Percentiles rank a stretch among this genome's conserved stretches.
phyloP scores from a whole-genome alignment of 2,113 vertebrate species.

The Apteryx mantelli region DNA sequence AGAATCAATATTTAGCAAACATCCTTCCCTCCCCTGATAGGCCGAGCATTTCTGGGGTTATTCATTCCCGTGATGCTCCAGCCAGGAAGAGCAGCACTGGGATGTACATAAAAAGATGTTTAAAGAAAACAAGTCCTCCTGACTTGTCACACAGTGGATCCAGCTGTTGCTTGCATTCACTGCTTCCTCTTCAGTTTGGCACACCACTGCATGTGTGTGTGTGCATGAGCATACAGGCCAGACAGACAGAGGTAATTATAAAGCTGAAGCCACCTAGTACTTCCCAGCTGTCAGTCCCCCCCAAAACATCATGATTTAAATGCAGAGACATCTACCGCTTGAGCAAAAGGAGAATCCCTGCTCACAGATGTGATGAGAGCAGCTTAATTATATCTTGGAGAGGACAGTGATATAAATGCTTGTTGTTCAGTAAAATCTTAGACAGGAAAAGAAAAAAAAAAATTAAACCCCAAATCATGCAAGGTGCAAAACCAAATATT shows the following conservation, averaged over 20 bases:
- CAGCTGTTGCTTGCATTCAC: conserved; percentile 34
- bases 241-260: conserved; percentile 57
- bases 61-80: not conserved
- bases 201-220: not conserved
- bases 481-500: not conserved
- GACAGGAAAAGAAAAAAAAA: not conserved
- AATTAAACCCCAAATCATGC: not conserved
- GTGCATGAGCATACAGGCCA: conserved; percentile 8
- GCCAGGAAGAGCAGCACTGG: not conserved
- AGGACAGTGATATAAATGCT: accelerated
- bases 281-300: conserved; percentile 23
- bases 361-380: not conserved
- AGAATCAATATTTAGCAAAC: conserved; percentile 8
- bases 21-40: not conserved
- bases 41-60: not conserved
- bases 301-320: not conserved
- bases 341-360: not conserved
- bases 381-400: not conserved
- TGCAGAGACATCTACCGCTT: not conserved
- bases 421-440: not conserved
- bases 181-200: not conserved
- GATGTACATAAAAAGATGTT: not conserved
- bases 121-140: not conserved
- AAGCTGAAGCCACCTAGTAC: conserved; percentile 43
- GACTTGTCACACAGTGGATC: not conserved